Evolutionary conservation across 2,113 vertebrate genomes (phyloP).

Genomic region (Spermophilus dauricus): DNA sequence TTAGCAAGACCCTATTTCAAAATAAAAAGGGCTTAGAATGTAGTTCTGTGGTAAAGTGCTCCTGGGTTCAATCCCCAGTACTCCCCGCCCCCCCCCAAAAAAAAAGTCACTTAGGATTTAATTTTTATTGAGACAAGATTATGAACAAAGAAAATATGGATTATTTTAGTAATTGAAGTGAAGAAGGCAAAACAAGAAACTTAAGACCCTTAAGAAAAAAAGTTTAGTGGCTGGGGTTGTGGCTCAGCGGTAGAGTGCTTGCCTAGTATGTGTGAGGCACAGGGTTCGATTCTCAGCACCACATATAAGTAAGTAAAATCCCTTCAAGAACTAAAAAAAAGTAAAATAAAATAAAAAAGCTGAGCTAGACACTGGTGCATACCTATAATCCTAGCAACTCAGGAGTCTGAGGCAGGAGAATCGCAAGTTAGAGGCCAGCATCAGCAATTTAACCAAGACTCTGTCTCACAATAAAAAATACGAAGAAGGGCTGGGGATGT

Average conservation of each 20-base stretch:
- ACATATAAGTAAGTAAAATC: no score
- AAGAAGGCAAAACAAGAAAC: conserved; percentile 34
- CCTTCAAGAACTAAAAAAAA: no score
- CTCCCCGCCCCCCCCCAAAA: no score
- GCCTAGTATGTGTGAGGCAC: neutral
- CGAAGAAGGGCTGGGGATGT: no score
- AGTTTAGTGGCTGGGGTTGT: neutral
- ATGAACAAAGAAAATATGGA: neutral
- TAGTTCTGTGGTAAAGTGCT: no score
- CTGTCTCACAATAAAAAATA: no score
- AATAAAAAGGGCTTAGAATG: no score
- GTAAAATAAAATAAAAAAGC: no score
- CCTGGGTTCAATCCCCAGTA: neutral
- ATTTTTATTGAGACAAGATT: conserved; percentile 22
- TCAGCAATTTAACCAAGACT: no score
- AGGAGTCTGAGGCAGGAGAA: neutral
- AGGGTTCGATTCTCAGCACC: neutral
- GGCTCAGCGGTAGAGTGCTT: no score
- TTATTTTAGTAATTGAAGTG: conserved; percentile 30
- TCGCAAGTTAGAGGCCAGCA: no score
- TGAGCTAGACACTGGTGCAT: neutral
- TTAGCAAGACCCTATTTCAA: no score
- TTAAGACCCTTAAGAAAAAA: neutral
- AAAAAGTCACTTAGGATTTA: neutral
- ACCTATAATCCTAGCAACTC: neutral